phyloP scores from a whole-genome alignment of 2,888 invertebrate genomes.

The Thecocarcelia acutangulata region DNA sequence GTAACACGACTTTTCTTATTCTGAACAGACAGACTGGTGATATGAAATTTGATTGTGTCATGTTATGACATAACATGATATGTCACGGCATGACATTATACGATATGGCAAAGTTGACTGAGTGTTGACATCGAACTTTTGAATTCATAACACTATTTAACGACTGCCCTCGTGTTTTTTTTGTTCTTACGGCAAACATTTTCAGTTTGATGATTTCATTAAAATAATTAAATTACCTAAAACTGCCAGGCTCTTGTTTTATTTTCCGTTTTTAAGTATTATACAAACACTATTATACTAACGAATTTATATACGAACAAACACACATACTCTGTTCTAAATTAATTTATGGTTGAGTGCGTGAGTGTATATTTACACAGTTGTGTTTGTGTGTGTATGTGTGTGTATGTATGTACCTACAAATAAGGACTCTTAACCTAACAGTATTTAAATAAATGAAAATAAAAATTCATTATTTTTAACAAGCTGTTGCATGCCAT shows the following conservation, averaged over 20 bases:
- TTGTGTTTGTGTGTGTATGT: not conserved
- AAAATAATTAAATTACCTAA: conserved; percentile 65
- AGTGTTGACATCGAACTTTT: too few relatives aligned
- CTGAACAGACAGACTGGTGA: too few relatives aligned
- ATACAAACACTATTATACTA: conserved; percentile 21
- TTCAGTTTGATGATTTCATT: conserved; percentile 61
- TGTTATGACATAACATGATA: too few relatives aligned
- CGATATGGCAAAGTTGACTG: too few relatives aligned
- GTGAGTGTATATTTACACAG: not conserved
- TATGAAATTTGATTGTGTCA: too few relatives aligned
- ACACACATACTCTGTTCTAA: conserved; percentile 3
- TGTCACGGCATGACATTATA: too few relatives aligned
- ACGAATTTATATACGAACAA: conserved; percentile 15
- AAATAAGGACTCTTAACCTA: conserved; percentile 27
- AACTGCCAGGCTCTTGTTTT: conserved; percentile 38
- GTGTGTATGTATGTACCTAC: not conserved
- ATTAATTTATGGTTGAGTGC: conserved; percentile 26
- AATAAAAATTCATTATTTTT: conserved; percentile 57
- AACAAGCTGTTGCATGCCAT: conserved; percentile 69
- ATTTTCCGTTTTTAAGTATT: conserved; percentile 38
- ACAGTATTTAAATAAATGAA: conserved; percentile 17
- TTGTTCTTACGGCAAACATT: conserved; percentile 13
- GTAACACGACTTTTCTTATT: too few relatives aligned
- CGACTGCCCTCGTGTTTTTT: not conserved
- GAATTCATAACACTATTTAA: too few relatives aligned